phyloP scores from a whole-genome alignment of 2,797 vertebrate genomes.

The Periophthalmus magnuspinnatus region DNA sequence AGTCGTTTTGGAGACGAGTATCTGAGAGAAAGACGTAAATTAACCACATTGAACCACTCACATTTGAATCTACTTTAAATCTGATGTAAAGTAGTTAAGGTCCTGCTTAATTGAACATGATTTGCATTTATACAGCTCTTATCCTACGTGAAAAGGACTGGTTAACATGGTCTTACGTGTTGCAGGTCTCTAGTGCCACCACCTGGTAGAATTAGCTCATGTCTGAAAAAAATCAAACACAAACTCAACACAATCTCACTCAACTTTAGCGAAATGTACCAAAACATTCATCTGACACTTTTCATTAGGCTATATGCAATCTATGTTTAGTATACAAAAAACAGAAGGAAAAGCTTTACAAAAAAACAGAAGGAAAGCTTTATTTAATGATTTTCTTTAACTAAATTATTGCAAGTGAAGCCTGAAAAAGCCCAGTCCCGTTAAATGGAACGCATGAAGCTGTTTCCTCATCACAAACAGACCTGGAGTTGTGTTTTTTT shows the following conservation, averaged over 20 bases:
- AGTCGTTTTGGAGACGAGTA: no score
- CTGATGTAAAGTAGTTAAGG: neutral
- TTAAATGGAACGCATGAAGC: constrained; percentile 29
- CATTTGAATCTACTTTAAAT: no score
- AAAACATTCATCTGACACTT: neutral
- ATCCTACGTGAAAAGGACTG: no score
- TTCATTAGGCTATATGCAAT: neutral
- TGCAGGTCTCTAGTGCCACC: constrained; percentile 4
- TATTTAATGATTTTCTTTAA: neutral
- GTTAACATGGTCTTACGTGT: neutral
- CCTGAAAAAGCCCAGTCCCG: neutral
- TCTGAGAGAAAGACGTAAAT: no score
- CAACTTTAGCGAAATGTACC: neutral
- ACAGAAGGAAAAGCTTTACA: neutral
- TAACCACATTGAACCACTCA: no score
- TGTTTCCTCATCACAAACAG: no score
- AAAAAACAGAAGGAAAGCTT: neutral
- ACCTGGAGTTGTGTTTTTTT: no score
- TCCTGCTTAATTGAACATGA: neutral
- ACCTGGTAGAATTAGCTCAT: neutral
- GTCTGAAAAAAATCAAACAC: neutral
- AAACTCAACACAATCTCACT: neutral
- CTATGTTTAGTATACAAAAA: neutral
- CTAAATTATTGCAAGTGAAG: neutral
- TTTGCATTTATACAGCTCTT: neutral